Evolutionary conservation across 2,113 vertebrate species (phyloP), one percentile per base, ranked within the genome.

Genomic region (Xiphophorus hellerii): DNA sequence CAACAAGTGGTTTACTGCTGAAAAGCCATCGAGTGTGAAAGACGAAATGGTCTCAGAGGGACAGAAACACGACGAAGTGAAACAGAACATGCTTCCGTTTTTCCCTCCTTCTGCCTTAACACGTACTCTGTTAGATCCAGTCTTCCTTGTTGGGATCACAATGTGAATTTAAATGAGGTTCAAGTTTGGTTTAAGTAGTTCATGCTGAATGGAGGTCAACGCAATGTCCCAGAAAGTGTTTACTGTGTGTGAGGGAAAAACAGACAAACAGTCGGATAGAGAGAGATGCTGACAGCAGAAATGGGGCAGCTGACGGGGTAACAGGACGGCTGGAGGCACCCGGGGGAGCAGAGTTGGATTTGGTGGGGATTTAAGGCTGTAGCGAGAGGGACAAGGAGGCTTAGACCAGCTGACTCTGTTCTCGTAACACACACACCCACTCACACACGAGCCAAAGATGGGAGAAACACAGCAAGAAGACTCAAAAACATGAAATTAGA

Each of bases 341-440:
- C 72, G 73, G 84, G 62, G 81, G 69, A 73, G 77, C 74, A 71
- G 72, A 81, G 83, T 83, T 87, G 87, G 89, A 90, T 92, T 90
- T 92, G 89, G 78, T 88, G 90, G 84, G 88, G 87, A 84, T 91
- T 86, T 90, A 66, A 89, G 74, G 76, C 77, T 82, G 65, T 85
- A 48, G 87, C 84, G 85, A 76, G 84, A 83, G 39, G 76, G 86
- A 89, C 74, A 62, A 74, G 76, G 69, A 77, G 84, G 89, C 89
- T 91, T 90, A 91, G 76, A 37, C 85, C 91, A 92, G 90, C 90
- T 91, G 91, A 91, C 86, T 87, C 88, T 7, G 83, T 89, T 76
- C 71, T 79, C 85, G 85, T 35, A 77, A n/a, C 80, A 70, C 73
- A 66, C 80, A 73, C 60, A 58, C 68, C 68, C 70, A 60, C 68